Base-by-base conservation (phyloP, 2,113 vertebrate genomes). In the Tragelaphus strepsiceros region DNA sequence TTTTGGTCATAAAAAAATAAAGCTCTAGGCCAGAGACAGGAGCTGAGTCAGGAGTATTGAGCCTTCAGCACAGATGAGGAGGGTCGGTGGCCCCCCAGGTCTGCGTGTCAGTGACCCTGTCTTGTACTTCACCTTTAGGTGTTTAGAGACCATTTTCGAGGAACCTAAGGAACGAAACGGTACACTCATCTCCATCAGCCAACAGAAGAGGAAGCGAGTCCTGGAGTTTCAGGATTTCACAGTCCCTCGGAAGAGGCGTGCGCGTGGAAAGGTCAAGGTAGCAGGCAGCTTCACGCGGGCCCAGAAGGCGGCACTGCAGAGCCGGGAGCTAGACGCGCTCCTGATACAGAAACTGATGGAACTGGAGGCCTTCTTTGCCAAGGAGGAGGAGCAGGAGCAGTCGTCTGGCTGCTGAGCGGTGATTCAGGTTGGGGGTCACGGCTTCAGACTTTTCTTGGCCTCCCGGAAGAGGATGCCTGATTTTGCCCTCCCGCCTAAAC, bases 111-210 rank as follows among this genome's bases (percentile, higher is more conserved):
- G 5, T 94, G 39, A 97, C 39, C 62, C 80, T 74, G 49, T 88
- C 83, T 78, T 93, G 15, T 90, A 28, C 32, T 90, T 39, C 16
- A 4, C 81, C 87, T 39, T 81, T 98, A 99, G 99, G 98, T 99
- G 99, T 97, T 98, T 99, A 98, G 99, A 99, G 99, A 99, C 99
- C 0, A 99, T 99, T 98, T 99, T 99, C 86, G 99, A 99, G 97
- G 99, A 99, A 97, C 99, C 99, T 3, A 99, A 99, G 96, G 99
- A 99, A 97, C 99, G 99, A 89, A 99, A 99, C 6, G 99, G 99
- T 7, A 98, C 97, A 0, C 98, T 99, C 54, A 98, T 99, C 30
- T 99, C 99, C 54, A 98, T 99, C 98, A 99, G 99, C 87, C 99
- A 99, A 85, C 99, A 99, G 97, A 99, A 99, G 98, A 99, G 99